Conservation (phyloP, 2,113 vertebrate species). For the Apus apus region DNA sequence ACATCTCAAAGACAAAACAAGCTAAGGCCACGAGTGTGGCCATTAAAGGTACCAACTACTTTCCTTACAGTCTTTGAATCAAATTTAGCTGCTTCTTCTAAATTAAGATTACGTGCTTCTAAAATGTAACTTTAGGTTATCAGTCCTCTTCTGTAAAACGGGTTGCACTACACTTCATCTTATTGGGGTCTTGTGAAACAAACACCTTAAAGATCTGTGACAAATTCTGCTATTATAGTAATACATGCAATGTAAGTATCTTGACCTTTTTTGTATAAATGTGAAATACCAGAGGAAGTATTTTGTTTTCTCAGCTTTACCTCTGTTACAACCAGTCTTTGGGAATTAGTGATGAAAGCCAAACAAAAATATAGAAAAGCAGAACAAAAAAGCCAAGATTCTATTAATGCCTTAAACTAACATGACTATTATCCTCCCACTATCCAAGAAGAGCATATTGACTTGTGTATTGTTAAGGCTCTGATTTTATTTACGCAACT, state of each 20-base stretch:
- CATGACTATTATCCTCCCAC: background rate
- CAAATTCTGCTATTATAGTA: background rate
- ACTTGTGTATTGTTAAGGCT: background rate
- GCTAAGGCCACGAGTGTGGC: background rate
- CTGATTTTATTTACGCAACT: background rate
- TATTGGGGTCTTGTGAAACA: background rate
- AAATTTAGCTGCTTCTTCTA: background rate
- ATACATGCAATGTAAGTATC: rapidly evolving
- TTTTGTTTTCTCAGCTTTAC: background rate
- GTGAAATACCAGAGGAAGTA: rapidly evolving
- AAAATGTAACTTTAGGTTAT: background rate
- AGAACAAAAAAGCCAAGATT: background rate
- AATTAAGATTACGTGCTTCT: rapidly evolving
- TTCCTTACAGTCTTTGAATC: background rate
- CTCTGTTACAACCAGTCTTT: background rate
- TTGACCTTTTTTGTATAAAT: background rate
- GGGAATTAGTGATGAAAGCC: background rate
- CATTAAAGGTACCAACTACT: background rate
- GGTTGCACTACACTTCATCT: rapidly evolving
- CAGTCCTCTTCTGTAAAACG: background rate
- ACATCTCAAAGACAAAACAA: background rate
- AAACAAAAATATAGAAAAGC: background rate
- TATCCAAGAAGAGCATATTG: background rate
- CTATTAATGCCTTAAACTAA: background rate
- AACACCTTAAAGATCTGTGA: background rate